Percentiles rank a stretch among this genome's conserved stretches.
Evolutionary conservation across 1,140 invertebrate genomes (phyloP).

Genomic region (Drosophila seguyi): DNA sequence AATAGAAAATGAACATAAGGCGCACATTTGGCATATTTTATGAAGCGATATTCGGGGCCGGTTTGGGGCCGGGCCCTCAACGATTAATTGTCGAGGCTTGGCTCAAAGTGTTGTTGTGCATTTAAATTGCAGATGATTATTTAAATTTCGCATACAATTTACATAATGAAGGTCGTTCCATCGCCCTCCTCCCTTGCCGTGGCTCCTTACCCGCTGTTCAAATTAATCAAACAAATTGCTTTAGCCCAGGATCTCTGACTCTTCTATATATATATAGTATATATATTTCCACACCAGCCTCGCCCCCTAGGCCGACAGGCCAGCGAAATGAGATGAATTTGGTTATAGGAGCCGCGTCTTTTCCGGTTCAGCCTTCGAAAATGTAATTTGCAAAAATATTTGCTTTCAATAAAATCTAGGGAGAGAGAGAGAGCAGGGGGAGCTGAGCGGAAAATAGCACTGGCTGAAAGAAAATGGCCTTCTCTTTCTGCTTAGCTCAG

Average conservation of each 20-base stretch:
- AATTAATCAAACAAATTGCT: slow-evolving; percentile 84
- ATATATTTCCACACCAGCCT: slow-evolving; percentile 3
- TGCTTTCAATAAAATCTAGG: slow-evolving; percentile 69
- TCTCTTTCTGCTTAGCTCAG: slow-evolving; percentile 43
- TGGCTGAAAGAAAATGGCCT: slow-evolving; percentile 26
- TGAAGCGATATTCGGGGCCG: slow-evolving; percentile 13
- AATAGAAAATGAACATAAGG: slow-evolving; percentile 80
- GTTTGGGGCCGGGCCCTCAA: slow-evolving; percentile 1
- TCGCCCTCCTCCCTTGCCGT: background rate
- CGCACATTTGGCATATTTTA: slow-evolving; percentile 80
- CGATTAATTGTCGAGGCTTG: slow-evolving; percentile 77
- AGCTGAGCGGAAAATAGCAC: slow-evolving; percentile 19
- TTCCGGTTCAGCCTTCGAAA: slow-evolving; percentile 49
- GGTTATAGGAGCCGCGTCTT: slow-evolving; percentile 38
- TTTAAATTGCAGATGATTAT: slow-evolving; percentile 84
- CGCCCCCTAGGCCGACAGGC: slow-evolving; percentile 18
- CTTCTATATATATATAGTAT: slow-evolving; percentile 15
- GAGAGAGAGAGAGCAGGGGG: background rate
- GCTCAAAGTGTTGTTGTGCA: slow-evolving; percentile 75
- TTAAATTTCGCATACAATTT: slow-evolving; percentile 83
- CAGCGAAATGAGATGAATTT: slow-evolving; percentile 38
- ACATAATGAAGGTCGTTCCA: slow-evolving; percentile 76
- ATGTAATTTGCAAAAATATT: slow-evolving; percentile 82
- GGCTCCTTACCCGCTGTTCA: slow-evolving; percentile 28
- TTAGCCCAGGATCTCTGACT: slow-evolving; percentile 51